phyloP scores from a whole-genome alignment of 92 coral and sea anemone species.

The Porites rus region DNA sequence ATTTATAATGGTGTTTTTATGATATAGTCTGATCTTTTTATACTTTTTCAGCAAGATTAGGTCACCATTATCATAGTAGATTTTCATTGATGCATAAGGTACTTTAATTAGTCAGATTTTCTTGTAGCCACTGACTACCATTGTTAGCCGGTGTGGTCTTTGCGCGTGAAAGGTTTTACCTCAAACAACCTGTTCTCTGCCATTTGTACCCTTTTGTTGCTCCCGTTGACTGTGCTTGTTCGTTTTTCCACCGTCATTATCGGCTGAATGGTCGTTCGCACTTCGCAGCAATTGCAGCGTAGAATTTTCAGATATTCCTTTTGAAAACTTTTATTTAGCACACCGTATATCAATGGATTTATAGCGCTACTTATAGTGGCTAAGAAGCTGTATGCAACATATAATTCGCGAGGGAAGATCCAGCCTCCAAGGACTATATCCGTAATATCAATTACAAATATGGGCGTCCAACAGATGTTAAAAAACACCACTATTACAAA shows the following conservation, averaged over 20 bases:
- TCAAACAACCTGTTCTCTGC: neutral
- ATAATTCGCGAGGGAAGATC: conserved; percentile 43
- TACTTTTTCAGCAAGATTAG: too few relatives aligned
- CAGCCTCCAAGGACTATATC: neutral
- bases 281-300: neutral
- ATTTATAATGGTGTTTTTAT: too few relatives aligned
- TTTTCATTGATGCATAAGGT: too few relatives aligned
- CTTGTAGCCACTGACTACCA: too few relatives aligned
- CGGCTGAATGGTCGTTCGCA: neutral
- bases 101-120: too few relatives aligned
- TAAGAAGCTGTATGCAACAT: conserved; percentile 57
- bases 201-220: neutral
- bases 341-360: conserved; percentile 65
- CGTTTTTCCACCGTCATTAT: neutral
- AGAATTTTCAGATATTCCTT: conserved; percentile 54
- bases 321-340: conserved; percentile 64
- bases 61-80: too few relatives aligned
- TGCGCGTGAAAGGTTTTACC: too few relatives aligned
- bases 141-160: too few relatives aligned
- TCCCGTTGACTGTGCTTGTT: neutral
- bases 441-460: neutral
- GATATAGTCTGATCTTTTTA: too few relatives aligned
- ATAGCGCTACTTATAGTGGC: conserved; percentile 57
- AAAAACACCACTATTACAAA: conserved; percentile 16
- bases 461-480: conserved; percentile 53